Evolutionary conservation across 2,113 vertebrate species (phyloP), one percentile per base, ranked within the genome.

Genomic region (Corythoichthys haematopterus): DNA sequence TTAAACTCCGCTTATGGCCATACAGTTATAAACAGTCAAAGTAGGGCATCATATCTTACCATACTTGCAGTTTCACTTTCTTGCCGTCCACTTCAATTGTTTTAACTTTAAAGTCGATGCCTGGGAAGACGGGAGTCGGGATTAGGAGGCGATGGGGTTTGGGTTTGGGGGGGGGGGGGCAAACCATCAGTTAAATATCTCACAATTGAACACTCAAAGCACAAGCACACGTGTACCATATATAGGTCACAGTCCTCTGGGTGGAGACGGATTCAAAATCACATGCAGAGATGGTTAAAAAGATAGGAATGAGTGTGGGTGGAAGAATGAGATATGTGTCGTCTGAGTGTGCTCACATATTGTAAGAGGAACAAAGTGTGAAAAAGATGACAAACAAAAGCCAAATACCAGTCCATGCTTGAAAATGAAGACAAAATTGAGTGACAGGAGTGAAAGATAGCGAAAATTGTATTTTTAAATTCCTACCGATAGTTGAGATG

Each of bases 41-140:
- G 2, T 33, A 10, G 33, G 35, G 0, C n/a, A 33, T 62, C 20
- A 68, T 10, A 5, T 43, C 93, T 93, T 84, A 97, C 96, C 96
- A 98, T 68, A 98, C 94, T 84, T 97, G 96, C 35, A 98, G 91
- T 73, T 98, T 98, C 75, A 98, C 94, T 87, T 95, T 96, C 86
- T 95, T 98, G 8, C 95, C 95, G 2, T 95, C 95, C 12, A 98
- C 91, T 0, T 96, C 94, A 71, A 98, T 91, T 0, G 95, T 98
- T 69, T 96, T 94, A 61, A 98, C 95, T 88, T 97, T 98, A 81
- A 98, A 98, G 78, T 98, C 95, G 0, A 96, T 98, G 57, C 95
- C 95, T 97, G 73, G 0, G 46, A 75, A 51, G 66, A 38, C 59
- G 65, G 4, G 60, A 40, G 64, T 45, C 52, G 45, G 65, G 45